phyloP scores from a whole-genome alignment of 2,888 invertebrate species.

The Oscheius sp. region DNA sequence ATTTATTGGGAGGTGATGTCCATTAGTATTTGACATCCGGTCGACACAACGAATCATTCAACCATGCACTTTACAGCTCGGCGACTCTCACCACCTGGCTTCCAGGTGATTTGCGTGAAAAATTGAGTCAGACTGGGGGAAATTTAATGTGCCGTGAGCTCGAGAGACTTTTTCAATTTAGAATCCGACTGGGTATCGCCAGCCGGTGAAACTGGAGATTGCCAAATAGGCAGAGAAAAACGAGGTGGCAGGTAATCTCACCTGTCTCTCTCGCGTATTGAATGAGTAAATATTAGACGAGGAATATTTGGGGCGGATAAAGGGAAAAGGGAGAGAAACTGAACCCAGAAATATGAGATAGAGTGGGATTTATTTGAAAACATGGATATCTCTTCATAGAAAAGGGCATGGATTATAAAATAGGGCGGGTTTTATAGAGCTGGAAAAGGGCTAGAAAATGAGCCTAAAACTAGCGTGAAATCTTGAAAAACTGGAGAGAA shows the following conservation, averaged over 20 bases:
- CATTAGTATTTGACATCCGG: conserved; percentile 24
- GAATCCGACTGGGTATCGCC: background rate
- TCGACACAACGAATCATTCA: conserved; percentile 31
- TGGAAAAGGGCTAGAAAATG: too few species aligned
- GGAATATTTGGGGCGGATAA: too few species aligned
- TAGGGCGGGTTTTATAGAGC: too few species aligned
- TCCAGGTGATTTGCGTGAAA: conserved; percentile 36
- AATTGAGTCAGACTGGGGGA: conserved; percentile 28
- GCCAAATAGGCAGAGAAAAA: background rate
- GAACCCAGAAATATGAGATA: background rate
- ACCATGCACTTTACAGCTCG: conserved; percentile 35
- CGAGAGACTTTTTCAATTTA: background rate
- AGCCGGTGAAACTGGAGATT: conserved; percentile 8
- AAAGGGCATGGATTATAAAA: too few species aligned
- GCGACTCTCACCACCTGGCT: conserved; percentile 23
- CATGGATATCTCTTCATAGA: too few species aligned
- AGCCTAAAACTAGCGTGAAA: too few species aligned
- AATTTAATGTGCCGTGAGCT: conserved; percentile 9
- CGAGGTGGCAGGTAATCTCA: background rate
- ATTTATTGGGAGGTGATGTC: background rate
- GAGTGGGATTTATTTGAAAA: too few species aligned
- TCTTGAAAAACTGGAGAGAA: too few species aligned
- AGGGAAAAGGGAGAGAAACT: background rate
- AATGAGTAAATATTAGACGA: conserved; percentile 5
- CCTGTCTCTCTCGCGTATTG: conserved; percentile 6